Evolutionary conservation across 2,113 vertebrate genomes (phyloP), one percentile per base, ranked within the genome.

Genomic region (Osmerus mordax): DNA sequence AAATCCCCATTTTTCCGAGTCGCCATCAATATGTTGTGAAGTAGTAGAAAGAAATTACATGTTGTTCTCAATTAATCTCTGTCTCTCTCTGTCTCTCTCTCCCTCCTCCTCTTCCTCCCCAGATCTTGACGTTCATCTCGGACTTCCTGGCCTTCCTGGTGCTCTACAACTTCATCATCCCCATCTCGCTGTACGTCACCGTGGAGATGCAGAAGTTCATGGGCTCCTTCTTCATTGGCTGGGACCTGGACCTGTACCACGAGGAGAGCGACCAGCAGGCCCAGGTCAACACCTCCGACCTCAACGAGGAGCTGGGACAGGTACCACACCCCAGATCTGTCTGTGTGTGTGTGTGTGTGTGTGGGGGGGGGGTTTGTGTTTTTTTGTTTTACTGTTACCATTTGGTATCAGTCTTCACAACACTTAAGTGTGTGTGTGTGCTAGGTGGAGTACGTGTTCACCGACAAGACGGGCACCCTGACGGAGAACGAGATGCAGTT

Each of bases 401-500:
- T 61, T 54, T 28, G 23, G 7, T 69, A 60, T n/a, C 52, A 5
- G 61, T 70, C 28, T 67, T 23, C 59, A 15, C 15, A 23, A 11
- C 28, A 15, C 21, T 51, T 36, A 28, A 28, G 19, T 36, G 47
- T 70, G 55, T 67, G 51, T 71, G 47, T 47, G 16, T 18, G 12
- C 5, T 86, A 99, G 97, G 96, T 99, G 78, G 96, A 99, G 67
- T 99, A 99, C 58, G 94, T 99, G 68, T 98, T 99, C 75, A 99
- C 97, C 63, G 97, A 99, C 89, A 99, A 99, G 89, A 99, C 97
- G 0, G 97, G 97, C 29, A 98, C 97, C 0, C 85, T 99, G 69
- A 99, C 97, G n/a, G 97, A 99, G 92, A 99, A 99, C 61, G 97
- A 97, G 88, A 99, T 99, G 97, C 95, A 96, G 19, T 99, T 99